Percentiles rank a stretch among this genome's conserved stretches.
phyloP scores from a whole-genome alignment of 2,888 invertebrate species.

The Serrognathus titanus region DNA sequence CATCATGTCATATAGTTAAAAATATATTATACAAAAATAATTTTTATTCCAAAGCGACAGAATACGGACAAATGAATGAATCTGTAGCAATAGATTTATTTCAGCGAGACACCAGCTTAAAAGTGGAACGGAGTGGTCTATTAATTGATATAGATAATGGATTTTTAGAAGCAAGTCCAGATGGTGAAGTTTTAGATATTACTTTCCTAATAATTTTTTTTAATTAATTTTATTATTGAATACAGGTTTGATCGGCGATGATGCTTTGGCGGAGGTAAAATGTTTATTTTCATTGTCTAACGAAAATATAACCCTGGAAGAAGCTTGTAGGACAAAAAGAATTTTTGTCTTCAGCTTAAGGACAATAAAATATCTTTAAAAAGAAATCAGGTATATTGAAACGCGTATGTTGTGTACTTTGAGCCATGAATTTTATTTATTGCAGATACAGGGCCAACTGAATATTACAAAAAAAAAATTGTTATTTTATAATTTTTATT shows the following conservation, averaged over 20 bases:
- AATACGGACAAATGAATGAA: slow-evolving; percentile 3
- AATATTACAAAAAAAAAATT: slow-evolving; percentile 5
- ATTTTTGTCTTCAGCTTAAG: too few relatives aligned
- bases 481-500: slow-evolving; percentile 11
- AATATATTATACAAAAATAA: neutral
- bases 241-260: slow-evolving; percentile 5
- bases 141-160: too few relatives aligned
- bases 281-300: slow-evolving; percentile 6
- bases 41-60: neutral
- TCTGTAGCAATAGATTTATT: too few relatives aligned
- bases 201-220: too few relatives aligned
- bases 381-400: too few relatives aligned
- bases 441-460: slow-evolving; percentile 8
- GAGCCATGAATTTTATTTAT: too few relatives aligned
- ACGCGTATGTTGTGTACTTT: too few relatives aligned
- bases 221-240: too few relatives aligned
- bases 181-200: neutral
- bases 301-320: neutral
- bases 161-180: neutral
- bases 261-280: slow-evolving; percentile 11
- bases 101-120: too few relatives aligned
- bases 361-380: too few relatives aligned
- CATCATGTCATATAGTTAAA: slow-evolving; percentile 13
- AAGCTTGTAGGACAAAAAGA: neutral
- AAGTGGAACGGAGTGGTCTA: too few relatives aligned